Evolutionary conservation across 2,888 invertebrate genomes (phyloP).

Genomic region (Sinhomidia bicolor): DNA sequence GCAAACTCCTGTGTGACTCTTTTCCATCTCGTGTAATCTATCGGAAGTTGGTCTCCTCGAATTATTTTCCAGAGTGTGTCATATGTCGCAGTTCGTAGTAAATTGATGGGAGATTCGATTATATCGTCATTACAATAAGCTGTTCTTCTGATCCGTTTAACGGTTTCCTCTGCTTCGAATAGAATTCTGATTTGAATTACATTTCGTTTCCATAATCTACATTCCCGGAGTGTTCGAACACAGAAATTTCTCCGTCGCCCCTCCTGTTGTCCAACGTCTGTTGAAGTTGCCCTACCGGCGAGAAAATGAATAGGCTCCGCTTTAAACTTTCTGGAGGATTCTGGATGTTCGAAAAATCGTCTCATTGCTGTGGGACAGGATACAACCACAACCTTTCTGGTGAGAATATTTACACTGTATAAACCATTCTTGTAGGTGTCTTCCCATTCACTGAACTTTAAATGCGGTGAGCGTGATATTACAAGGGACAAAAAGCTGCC

Average conservation of each 20-base stretch:
- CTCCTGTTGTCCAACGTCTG: constrained; percentile 7
- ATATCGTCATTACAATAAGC: neutral
- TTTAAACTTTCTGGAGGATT: constrained; percentile 24
- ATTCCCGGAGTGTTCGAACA: neutral
- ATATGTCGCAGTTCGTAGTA: neutral
- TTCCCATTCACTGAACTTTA: neutral
- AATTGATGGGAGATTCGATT: neutral
- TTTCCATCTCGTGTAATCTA: neutral
- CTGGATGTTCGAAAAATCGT: constrained; percentile 4
- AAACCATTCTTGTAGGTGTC: neutral
- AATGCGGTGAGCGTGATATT: neutral
- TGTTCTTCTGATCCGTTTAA: neutral
- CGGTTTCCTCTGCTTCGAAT: neutral
- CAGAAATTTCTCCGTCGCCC: neutral
- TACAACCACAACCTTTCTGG: constrained; percentile 7
- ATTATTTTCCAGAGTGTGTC: constrained; percentile 5
- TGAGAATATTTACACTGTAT: neutral
- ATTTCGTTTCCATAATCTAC: neutral
- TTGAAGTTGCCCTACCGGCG: neutral
- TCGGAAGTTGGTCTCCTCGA: neutral
- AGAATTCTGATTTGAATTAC: neutral
- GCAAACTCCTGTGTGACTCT: neutral
- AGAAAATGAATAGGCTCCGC: neutral
- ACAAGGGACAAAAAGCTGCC: neutral
- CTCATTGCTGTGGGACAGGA: neutral